Base-by-base conservation (phyloP, 1,140 invertebrate genomes). In the Bathynomus jamesi region DNA sequence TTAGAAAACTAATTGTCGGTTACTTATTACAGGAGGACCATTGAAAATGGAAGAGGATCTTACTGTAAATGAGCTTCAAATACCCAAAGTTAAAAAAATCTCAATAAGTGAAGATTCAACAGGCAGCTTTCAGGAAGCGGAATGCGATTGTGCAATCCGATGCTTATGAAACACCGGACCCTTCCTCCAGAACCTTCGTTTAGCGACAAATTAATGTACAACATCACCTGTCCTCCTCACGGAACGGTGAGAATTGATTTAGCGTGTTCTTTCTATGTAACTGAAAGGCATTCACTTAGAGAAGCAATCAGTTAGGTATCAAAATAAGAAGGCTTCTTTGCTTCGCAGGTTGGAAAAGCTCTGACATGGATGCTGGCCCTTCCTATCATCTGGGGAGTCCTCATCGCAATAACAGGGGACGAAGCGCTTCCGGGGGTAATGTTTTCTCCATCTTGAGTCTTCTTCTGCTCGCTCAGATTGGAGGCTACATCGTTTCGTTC, bases 401-500 rank as follows among this genome's bases (percentile, higher is more conserved):
- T 69, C 17, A 24, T 73, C 13, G 27, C 67, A 4, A 68, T 68
- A 5, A 11, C 66, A 24, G 66, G 66, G 0, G n/a, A n/a, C 10
- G 21, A 61, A 64, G 61, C 66, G 2, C 67, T 73, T 10, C 66
- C 71, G 13, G 71, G 65, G 61, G 67, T 13, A 69, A 68, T 32
- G 64, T 69, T 61, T 73, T 69, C 31, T 69, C 71, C 10, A 60
- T 73, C 28, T 64, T 62, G 11, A 27, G 66, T 28, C 31, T 69
- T 13, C 66, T 68, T 31, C 21, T 68, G 27, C 0, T 63, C 17
- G 67, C 67, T 60, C 10, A 53, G 46, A 13, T 62, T 67, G 72
- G 27, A 46, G 40, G 70, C 25, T 27, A 92, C 92, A 60, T 91
- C 89, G 86, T 89, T 71, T 88, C 87, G 29, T 82, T 92, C 30